Evolutionary conservation across 2,113 vertebrate genomes (phyloP).

Genomic region (Felis chaus): DNA sequence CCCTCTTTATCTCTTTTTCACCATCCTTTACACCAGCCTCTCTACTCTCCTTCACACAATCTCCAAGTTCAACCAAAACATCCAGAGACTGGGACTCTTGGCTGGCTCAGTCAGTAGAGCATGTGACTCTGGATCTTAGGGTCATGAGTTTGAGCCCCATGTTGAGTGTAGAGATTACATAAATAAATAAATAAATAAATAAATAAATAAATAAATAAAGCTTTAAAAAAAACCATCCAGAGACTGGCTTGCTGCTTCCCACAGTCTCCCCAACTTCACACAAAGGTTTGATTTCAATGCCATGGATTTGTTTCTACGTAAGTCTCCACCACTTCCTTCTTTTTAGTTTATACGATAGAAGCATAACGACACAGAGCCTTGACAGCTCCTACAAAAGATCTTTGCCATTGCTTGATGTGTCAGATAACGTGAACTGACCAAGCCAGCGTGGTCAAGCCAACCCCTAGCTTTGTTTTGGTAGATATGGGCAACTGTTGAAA

Average conservation of each 20-base stretch:
- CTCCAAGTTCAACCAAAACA: background rate
- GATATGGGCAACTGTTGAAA: background rate
- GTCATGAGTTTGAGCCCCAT: too few species aligned
- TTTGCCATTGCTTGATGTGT: background rate
- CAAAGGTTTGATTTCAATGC: background rate
- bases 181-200: too few species aligned
- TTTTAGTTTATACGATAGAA: background rate
- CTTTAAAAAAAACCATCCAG: background rate
- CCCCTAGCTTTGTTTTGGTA: too few species aligned
- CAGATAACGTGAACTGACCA: background rate
- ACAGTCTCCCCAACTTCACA: background rate
- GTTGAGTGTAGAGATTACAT: too few species aligned
- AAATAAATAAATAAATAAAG: too few species aligned
- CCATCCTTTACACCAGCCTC: background rate
- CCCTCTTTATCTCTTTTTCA: background rate
- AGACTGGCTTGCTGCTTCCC: background rate
- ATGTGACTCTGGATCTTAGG: too few species aligned
- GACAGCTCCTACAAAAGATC: background rate
- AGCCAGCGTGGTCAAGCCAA: background rate
- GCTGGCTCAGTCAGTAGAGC: too few species aligned
- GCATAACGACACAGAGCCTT: background rate
- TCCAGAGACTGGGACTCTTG: background rate
- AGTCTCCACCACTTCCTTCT: background rate
- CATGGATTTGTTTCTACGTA: background rate
- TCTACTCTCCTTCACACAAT: background rate